phyloP scores from a whole-genome alignment of 2,797 vertebrate species.

The Chromis chromis region DNA sequence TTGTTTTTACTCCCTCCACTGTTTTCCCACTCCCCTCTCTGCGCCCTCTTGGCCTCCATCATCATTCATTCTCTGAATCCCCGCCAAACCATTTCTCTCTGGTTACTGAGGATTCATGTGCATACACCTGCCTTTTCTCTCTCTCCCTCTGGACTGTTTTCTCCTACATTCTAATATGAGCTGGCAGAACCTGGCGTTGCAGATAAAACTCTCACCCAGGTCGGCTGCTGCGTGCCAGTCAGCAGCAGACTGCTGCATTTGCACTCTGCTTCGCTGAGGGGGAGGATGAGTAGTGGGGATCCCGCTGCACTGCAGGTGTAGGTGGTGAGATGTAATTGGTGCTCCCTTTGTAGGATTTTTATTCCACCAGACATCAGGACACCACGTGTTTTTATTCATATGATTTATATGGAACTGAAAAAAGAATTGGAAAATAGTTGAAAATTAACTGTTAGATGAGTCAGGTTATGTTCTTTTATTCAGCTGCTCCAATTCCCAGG shows the following conservation, averaged over 20 bases:
- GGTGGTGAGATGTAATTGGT: conserved; percentile 3
- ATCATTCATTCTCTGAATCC: conserved; percentile 38
- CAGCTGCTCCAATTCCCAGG: conserved; percentile 13
- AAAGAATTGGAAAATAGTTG: neutral
- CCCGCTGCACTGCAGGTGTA: conserved; percentile 56
- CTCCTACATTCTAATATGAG: conserved; percentile 17
- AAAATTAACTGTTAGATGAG: conserved; percentile 11
- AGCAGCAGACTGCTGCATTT: conserved; percentile 50
- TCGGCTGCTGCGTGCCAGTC: conserved; percentile 29
- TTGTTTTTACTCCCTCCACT: conserved; percentile 55
- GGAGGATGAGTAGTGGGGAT: conserved; percentile 8
- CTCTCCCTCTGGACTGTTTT: conserved; percentile 14
- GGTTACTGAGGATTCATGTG: conserved; percentile 14
- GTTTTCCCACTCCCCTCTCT: conserved; percentile 32
- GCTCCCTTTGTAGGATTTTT: neutral
- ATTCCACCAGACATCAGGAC: neutral
- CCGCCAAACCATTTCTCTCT: conserved; percentile 7
- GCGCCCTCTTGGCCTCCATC: conserved; percentile 30
- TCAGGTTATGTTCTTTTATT: neutral
- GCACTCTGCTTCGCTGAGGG: conserved; percentile 39
- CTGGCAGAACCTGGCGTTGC: conserved; percentile 47
- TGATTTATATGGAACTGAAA: neutral
- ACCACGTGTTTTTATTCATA: neutral
- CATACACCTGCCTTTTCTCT: conserved; percentile 13
- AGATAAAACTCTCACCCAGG: conserved; percentile 25